Base-by-base conservation (phyloP, 1,140 invertebrate genomes). In the Dendrolimus punctatus region DNA sequence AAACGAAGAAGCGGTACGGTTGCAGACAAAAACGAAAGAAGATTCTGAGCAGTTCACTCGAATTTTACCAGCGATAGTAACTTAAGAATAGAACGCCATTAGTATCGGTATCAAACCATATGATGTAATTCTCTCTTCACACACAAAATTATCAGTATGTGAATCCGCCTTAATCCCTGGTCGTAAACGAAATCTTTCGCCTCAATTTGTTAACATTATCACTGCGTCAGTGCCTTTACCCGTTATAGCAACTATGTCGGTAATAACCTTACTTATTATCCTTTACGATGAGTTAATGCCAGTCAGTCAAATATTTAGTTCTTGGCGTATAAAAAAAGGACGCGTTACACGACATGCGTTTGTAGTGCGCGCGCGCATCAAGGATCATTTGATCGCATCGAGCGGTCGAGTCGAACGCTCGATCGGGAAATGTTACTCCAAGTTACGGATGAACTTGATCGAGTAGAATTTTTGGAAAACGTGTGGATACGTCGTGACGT, bases 241-340 rank as follows among this genome's bases (percentile, higher is more conserved):
- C 55, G 39, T 43, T 67, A 70, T 70, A 3, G 23, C 23, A 75
- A 71, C 73, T 70, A 72, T 73, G 69, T 64, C 69, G 68, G 64
- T 69, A 73, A 80, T 82, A 82, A 83, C 80, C 82, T 85, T 80
- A 84, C 67, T 69, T 71, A 77, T 84, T 86, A 85, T 86, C 80
- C 80, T 86, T 83, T 80, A 79, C 78, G 71, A 72, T 71, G 77
- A 79, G 78, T 68, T 81, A 83, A 83, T 82, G 68, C 76, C 68
- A 66, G 80, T 72, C 74, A 70, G 66, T 78, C 76, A 72, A 78
- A 83, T 77, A 79, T 81, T 78, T 77, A 78, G 76, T 80, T 69
- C 73, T 73, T 66, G 68, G 49, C 66, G 68, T 84, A 86, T 82
- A 80, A 85, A 86, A 85, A 86, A 86, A 83, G 76, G 79, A 85